Evolutionary conservation across 30 jellyfish, hydroid and myxozoan genomes (phyloP).

Genomic region (Aurelia aurita): DNA sequence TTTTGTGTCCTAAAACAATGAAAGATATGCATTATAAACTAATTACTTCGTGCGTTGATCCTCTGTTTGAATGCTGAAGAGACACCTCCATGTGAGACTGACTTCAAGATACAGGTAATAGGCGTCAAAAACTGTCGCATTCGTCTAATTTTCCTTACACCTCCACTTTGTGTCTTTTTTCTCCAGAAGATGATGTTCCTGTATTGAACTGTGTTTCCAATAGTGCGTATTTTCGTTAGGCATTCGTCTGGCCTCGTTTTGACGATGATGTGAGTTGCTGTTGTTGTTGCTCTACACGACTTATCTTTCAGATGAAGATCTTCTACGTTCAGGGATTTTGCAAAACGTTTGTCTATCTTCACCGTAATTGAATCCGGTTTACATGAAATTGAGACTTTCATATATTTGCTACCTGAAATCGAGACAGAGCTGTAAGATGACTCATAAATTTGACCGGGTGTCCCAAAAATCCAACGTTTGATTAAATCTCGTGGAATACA

Average conservation of each 20-base stretch:
- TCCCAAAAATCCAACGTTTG: no score
- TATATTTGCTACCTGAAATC: no score
- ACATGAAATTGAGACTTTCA: not conserved
- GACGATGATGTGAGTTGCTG: slow-evolving; percentile 2
- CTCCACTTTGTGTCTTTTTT: not conserved
- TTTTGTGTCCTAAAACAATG: no score
- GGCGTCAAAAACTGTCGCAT: not conserved
- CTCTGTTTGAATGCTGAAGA: not conserved
- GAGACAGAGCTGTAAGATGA: no score
- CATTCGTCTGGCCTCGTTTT: not conserved
- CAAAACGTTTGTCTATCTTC: not conserved
- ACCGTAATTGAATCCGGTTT: not conserved
- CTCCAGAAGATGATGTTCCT: not conserved
- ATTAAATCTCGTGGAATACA: no score
- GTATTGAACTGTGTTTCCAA: not conserved
- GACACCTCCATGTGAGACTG: not conserved
- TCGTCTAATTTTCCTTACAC: not conserved
- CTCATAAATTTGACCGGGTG: no score
- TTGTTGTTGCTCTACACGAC: not conserved
- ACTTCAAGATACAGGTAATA: not conserved
- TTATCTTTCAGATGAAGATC: not conserved
- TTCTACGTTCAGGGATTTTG: not conserved
- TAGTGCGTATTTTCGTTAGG: not conserved
- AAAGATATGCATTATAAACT: no score
- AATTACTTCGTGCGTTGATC: not conserved